Percentiles rank a stretch among this genome's conserved stretches.
Conservation (phyloP, 1,140 invertebrate genomes). For the Solen grandis region DNA sequence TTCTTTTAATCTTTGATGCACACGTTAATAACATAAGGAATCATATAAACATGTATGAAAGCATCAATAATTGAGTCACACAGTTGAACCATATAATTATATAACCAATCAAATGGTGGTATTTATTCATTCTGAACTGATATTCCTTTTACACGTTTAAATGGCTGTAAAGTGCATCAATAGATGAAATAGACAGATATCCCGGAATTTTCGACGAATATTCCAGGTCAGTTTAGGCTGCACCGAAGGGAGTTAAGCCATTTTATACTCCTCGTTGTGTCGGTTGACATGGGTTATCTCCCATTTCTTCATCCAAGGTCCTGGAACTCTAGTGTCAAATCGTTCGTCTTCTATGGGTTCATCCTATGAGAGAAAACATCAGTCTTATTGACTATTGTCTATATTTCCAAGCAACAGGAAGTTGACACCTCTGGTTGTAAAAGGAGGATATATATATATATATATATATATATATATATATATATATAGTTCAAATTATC, state of each 20-base stretch:
- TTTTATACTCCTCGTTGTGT: conserved; percentile 49
- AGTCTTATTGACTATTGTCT: not conserved
- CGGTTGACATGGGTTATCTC: conserved; percentile 61
- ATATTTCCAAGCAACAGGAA: not conserved
- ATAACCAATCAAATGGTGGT: not conserved
- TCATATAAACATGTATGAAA: too few species aligned
- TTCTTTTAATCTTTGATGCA: too few species aligned
- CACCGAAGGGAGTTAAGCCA: too few species aligned
- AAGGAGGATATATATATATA: not conserved
- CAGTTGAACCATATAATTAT: not conserved
- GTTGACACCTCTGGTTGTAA: not conserved
- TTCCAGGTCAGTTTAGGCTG: not conserved
- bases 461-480: too few species aligned
- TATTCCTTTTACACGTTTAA: not conserved
- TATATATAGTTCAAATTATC: too few species aligned
- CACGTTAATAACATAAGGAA: too few species aligned
- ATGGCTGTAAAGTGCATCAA: not conserved
- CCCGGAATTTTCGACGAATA: not conserved
- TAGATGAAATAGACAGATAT: not conserved
- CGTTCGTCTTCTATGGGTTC: conserved; percentile 24
- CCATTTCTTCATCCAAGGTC: conserved; percentile 71
- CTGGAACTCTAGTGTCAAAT: conserved; percentile 62
- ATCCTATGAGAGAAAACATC: not conserved
- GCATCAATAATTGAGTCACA: too few species aligned
- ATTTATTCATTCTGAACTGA: not conserved